Evolutionary conservation across 2,888 invertebrate genomes (phyloP), one percentile per base, ranked within the genome.

Genomic region (Tetrapedia diversipes): DNA sequence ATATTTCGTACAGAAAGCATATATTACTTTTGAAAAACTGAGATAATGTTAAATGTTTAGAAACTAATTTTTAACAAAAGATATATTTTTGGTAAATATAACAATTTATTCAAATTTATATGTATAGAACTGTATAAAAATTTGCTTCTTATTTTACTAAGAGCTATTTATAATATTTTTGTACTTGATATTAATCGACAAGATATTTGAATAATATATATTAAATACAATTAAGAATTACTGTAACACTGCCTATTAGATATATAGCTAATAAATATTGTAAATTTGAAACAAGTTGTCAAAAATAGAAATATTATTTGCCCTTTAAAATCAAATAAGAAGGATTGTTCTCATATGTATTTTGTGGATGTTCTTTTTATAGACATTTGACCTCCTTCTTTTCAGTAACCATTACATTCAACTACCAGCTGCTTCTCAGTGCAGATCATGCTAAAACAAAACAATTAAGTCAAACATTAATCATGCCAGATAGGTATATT

Each of bases 361-460:
- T 81, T 85, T 81, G 87, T 87, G 87, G 86, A 86, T 86, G 87
- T 90, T 89, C 91, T 91, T 91, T 90, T 91, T 90, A 89, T 91
- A 91, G 91, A 90, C 80, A 74, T 87, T 84, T 87, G 90, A 90
- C 90, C 91, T 91, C 88, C 82, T 90, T 91, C 72, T 80, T 67
- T 68, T 74, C 69, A 79, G 77, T 79, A 73, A 79, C 82, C 80
- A 81, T 74, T 81, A 80, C 83, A 87, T 87, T 86, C 81, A 75
- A 81, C 82, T 81, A 78, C 79, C 84, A 83, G 83, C 81, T 83
- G 81, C 81, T 83, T 71, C 76, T 77, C 81, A 80, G 81, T 86
- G 73, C 77, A 79, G 78, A 85, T 76, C 83, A 87, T 86, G 82
- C 67, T 72, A 68, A 57, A 78, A 61, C 59, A 56, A 79, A 54